Evolutionary conservation across 2,888 invertebrate species (phyloP), one percentile per base, ranked within the genome.

Genomic region (Neoitamus cyanurus): DNA sequence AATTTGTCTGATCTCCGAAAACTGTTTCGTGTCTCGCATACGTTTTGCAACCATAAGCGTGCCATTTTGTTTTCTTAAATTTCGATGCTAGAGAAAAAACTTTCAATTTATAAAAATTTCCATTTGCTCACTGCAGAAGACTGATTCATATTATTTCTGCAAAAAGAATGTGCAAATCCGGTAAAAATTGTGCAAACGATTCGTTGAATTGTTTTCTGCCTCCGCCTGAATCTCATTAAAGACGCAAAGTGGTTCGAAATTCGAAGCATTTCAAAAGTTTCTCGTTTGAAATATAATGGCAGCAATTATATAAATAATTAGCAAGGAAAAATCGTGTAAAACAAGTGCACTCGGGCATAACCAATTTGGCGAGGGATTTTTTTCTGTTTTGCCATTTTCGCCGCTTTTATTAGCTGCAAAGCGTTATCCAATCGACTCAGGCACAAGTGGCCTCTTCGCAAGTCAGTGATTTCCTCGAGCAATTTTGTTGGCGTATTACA

Each of bases 221-320:
- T 46, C n/a, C 2, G 42, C 42, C 13, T 58, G 58, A 58, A 58
- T 58, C 58, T 58, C 58, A 58, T 58, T 58, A 58, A 58, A 58
- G 42, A 58, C 58, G 25, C 58, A 25, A 48, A 48, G 48, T 48
- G 48, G 48, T 20, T 48, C 48, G 48, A 48, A 58, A 58, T 58
- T 58, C 58, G 25, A 58, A 58, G 58, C 9, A 58, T 58, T 58
- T 58, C 58, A 58, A 58, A 58, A 58, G 58, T 58, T 58, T 58
- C 58, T 58, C 58, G 25, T 58, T 58, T 58, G 58, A 58, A 58
- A 58, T 58, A 58, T 58, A 58, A 58, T 58, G 58, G 58, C 42
- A 42, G 20, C 75, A 75, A 42, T 75, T 75, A 75, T 75, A 75
- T 75, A 75, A 75, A 75, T 75, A 37, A 37, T 75, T 37, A 37